Base-by-base conservation (phyloP, 2,888 invertebrate species). In the Thyatira batis region DNA sequence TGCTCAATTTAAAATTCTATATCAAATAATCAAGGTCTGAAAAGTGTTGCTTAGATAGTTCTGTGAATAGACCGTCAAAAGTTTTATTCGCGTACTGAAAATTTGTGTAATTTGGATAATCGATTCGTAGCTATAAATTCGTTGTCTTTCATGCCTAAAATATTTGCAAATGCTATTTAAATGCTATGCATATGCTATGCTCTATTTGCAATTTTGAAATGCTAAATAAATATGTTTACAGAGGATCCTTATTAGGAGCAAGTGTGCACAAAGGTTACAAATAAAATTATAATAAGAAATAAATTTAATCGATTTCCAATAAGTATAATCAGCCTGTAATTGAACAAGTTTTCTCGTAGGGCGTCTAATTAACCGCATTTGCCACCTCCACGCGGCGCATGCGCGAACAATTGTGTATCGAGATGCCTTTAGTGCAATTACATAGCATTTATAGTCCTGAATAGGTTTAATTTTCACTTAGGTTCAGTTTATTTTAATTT, bases 331-430 rank as follows among this genome's bases (percentile, higher is more conserved):
- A 76, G 0, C 67, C 84, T 85, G 73, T 87, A 73, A 60, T 61
- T 1, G 33, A 20, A 52, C 54, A 61, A 69, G 71, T 69, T 71
- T 69, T 71, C 76, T 67, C 63, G 76, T 69, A 76, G 71, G 64
- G 73, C 73, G 71, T 72, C 89, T 87, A 91, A 90, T 91, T 91
- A 90, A 88, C 82, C 77, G 79, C 76, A 71, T 73, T 81, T 82
- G 79, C 87, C 88, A 89, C 88, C 84, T 88, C 76, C 63, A 71
- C 73, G 76, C 75, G 76, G 39, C 39, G 39, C 39, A 78, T 73
- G 74, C 76, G 81, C 75, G 73, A 80, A 83, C 82, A 78, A 80
- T 84, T 80, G 81, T 82, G 73, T 82, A 73, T 67, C 65, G 63
- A 61, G 53, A 62, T 52, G 52, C 55, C 54, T 53, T 57, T 30